A percentile compares a stretch with the other conserved stretches of the same genome.
These are phyloP conservation scores for Gerris buenoi DNA, from an alignment of 1,140 invertebrate species.

Conservation along the genomic window DNA sequence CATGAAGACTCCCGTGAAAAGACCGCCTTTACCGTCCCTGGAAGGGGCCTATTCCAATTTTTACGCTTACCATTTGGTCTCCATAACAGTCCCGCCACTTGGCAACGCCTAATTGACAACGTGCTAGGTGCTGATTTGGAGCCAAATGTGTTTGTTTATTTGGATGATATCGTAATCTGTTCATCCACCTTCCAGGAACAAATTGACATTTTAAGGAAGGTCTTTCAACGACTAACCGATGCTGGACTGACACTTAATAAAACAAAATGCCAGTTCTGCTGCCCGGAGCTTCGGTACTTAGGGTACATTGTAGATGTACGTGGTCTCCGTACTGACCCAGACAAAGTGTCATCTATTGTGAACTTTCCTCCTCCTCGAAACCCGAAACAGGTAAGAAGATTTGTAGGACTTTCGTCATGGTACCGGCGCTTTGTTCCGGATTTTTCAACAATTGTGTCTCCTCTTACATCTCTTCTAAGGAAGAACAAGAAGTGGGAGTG, in stretches of 20 bases:
- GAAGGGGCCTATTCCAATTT: too few species aligned
- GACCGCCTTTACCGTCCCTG: too few species aligned
- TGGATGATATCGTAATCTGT: slow-evolving; percentile 28
- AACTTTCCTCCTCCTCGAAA: slow-evolving; percentile 22
- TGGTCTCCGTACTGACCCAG: slow-evolving; percentile 7
- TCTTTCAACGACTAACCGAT: too few species aligned
- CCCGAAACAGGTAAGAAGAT: slow-evolving; percentile 17
- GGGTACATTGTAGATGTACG: slow-evolving; percentile 8
- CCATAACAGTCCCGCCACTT: too few species aligned
- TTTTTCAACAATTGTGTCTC: slow-evolving; percentile 23
- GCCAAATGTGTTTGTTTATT: slow-evolving; percentile 22
- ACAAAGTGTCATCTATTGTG: slow-evolving; percentile 21
- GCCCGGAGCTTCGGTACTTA: slow-evolving; percentile 23
- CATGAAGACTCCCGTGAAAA: slow-evolving; percentile 4
- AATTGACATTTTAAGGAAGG: slow-evolving; percentile 7
- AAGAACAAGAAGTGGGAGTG: slow-evolving; percentile 20
- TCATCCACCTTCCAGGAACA: too few species aligned
- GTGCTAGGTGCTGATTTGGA: too few species aligned
- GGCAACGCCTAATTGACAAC: too few species aligned
- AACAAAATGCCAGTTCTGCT: slow-evolving; percentile 26
- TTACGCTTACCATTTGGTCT: too few species aligned
- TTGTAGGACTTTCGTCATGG: slow-evolving; percentile 24
- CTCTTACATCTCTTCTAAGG: slow-evolving; percentile 23
- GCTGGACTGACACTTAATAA: too few species aligned
- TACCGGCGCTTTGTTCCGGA: slow-evolving; percentile 24